Evolutionary conservation across 2,888 invertebrate genomes (phyloP), one percentile per base, ranked within the genome.

Genomic region (Napeogenes sylphis): DNA sequence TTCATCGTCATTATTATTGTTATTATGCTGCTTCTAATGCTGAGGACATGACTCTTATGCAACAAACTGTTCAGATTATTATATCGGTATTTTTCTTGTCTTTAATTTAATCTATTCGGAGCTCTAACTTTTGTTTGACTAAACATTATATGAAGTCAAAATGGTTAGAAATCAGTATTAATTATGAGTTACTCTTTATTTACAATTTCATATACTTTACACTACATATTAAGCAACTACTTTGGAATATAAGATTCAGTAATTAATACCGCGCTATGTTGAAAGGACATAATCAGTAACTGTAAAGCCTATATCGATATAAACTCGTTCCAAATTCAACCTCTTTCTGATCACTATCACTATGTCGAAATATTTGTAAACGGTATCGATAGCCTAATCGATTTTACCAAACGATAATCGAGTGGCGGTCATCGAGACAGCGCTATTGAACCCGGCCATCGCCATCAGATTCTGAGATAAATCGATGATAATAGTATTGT

Each of bases 281-380:
- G 59, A 60, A 67, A 64, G 54, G 38, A 67, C 21, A 60, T 66
- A 64, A 57, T 58, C 59, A 54, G 57, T 59, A 47, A 60, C 60
- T 53, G 47, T 58, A 62, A 68, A 62, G 56, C 64, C 45, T 61
- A 65, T 70, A 65, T 68, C 66, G 66, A 70, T 73, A 70, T 70
- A 70, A 71, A 73, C 71, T 69, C 59, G 73, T 73, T 73, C 60
- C 65, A 63, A 65, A 69, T 64, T 62, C 68, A 67, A 67, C 70
- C 61, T 65, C 21, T 21, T 59, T 63, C 67, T 70, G 85, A 86
- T 87, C 69, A 72, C 71, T 85, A 87, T 88, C 88, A 70, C 51
- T 68, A 83, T 85, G 88, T 90, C 86, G 88, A 88, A 89, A 89
- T 88, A 84, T 89, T 87, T 87, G 85, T 88, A 87, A 86, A 85